These are phyloP conservation scores for Embiotoca jacksoni DNA, from an alignment of 2,113 vertebrate species.

Conservation along the genomic window DNA sequence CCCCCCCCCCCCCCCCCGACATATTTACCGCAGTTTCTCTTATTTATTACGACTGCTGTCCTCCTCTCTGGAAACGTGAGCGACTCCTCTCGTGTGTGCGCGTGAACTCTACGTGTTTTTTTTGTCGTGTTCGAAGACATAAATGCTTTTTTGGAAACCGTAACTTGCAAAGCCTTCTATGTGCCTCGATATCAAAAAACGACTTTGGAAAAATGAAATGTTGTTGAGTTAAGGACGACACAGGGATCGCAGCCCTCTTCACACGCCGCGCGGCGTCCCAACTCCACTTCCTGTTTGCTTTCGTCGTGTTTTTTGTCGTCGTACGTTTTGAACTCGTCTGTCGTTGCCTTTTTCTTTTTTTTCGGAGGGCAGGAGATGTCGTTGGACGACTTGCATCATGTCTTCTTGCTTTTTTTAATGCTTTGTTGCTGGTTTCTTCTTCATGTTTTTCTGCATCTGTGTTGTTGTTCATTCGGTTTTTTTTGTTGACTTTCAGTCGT, in stretches of 20 bases:
- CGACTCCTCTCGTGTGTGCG: constrained; percentile 19
- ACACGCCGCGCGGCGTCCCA: not conserved
- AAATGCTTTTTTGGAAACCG: constrained; percentile 52
- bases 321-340: not conserved
- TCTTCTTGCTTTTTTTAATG: constrained; percentile 3
- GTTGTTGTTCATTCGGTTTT: not conserved
- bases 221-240: constrained; percentile 14
- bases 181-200: constrained; percentile 62
- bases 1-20: constrained; percentile 10
- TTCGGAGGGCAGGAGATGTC: not conserved
- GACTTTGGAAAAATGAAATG: not conserved
- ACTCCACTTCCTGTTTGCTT: constrained; percentile 22
- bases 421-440: not conserved
- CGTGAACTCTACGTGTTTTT: not conserved
- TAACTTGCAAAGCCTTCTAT: constrained; percentile 60
- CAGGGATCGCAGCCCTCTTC: constrained; percentile 23
- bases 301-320: not conserved
- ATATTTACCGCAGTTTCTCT: constrained; percentile 78
- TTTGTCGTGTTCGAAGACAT: constrained; percentile 4
- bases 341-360: constrained; percentile 1
- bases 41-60: constrained; percentile 84
- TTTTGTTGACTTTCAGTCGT: no score
- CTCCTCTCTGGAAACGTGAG: constrained; percentile 76
- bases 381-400: not conserved
- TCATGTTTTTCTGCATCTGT: not conserved